Base-by-base conservation (phyloP, 2,113 vertebrate species). In the Rhinolophus sinicus region DNA sequence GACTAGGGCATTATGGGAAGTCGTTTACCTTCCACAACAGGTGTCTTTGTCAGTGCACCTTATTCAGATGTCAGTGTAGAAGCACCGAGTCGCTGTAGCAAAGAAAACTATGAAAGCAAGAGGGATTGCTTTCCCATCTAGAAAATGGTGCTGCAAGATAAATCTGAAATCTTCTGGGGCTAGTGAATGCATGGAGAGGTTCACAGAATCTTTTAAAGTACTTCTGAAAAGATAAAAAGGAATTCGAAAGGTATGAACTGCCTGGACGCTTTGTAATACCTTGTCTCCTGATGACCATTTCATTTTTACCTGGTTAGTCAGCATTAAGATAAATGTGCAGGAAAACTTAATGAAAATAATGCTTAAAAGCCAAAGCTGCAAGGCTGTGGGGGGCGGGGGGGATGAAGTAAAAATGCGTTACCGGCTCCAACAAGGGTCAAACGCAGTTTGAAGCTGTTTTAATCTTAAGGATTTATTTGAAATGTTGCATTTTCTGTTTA, bases 401-500 rank as follows among this genome's bases (percentile, higher is more conserved):
- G 94, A 54, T 95, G n/a, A 72, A 62, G n/a, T 90, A 76, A 93
- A 97, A 97, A 87, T 75, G 83, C 54, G 78, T 97, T 95, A 67
- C 75, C 82, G 84, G 50, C 8, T 96, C 65, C 88, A 75, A 44
- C 60, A 90, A 90, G 93, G 96, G 83, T 98, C 98, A 98, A 97
- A 92, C 88, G 50, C 12, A 88, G 96, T 97, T 96, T 96, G 96
- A 97, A 98, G 95, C 97, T 96, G 77, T 98, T 93, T 97, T 98
- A 97, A 98, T 98, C 97, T 96, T 94, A 75, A 95, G 97, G 97
- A 98, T 98, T 98, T 98, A 98, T 97, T 94, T 98, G 96, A 96
- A 98, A 96, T 94, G 97, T 91, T 97, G 96, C 97, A 94, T 98
- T 98, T 98, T 98, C 97, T 92, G 96, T 96, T 98, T 96, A 98